A percentile compares a stretch with the other conserved stretches of the same genome.
Evolutionary conservation across 2,797 vertebrate species (phyloP).

Genomic region (Amphiprion clarkii): DNA sequence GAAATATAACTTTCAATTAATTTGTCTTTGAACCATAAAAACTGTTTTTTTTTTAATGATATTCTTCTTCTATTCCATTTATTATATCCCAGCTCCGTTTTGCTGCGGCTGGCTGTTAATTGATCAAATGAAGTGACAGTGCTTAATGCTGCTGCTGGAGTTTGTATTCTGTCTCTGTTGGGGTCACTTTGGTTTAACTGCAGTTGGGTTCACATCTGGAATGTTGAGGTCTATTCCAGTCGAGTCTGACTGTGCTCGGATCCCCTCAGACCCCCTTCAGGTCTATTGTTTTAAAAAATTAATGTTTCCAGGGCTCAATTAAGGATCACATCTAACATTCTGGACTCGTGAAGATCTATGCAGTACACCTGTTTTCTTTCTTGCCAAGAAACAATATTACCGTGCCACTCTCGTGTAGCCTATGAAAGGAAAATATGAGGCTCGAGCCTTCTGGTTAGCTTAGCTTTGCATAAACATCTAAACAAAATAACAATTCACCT

Average conservation of each 20-base stretch:
- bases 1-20: neutral
- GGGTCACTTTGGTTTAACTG: neutral
- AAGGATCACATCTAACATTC: neutral
- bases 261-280: no score
- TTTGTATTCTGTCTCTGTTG: neutral
- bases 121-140: neutral
- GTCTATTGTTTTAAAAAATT: no score
- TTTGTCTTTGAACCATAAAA: neutral
- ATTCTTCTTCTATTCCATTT: neutral
- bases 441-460: no score
- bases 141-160: neutral
- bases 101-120: conserved; percentile 4
- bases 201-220: neutral
- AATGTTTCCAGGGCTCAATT: no score
- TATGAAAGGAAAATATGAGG: no score
- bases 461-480: neutral
- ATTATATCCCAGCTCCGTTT: neutral
- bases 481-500: no score
- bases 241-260: neutral
- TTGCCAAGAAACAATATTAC: neutral
- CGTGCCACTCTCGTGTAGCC: no score
- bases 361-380: neutral
- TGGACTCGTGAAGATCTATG: neutral
- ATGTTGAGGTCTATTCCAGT: no score
- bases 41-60: neutral